Evolutionary conservation across 2,113 vertebrate genomes (phyloP).

Genomic region (Uropsilus gracilis): DNA sequence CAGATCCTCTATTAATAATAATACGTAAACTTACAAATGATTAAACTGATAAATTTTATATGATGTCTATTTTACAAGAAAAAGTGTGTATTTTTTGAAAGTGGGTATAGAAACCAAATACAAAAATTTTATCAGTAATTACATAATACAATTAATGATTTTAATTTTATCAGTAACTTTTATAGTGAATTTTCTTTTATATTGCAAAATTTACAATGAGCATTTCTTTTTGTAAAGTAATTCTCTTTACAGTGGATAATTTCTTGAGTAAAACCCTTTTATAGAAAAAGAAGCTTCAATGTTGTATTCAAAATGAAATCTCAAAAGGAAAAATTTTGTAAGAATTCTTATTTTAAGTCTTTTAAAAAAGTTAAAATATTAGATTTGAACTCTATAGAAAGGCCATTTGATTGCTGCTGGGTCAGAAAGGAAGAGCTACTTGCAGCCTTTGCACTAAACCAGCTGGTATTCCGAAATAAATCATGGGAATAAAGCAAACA

Average conservation of each 20-base stretch:
- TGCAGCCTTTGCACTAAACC: neutral
- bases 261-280: constrained; percentile 9
- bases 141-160: constrained; percentile 6
- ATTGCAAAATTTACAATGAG: neutral
- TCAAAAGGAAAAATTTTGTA: neutral
- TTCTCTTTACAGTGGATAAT: constrained; percentile 23
- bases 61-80: neutral
- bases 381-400: constrained; percentile 36
- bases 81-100: neutral
- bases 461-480: constrained; percentile 28
- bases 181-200: neutral
- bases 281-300: neutral
- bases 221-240: neutral
- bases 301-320: constrained; percentile 47
- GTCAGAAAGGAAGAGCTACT: neutral
- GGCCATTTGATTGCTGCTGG: constrained; percentile 4
- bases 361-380: constrained; percentile 27
- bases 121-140: neutral
- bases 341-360: neutral
- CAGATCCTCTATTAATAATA: too few relatives aligned
- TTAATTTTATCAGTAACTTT: constrained; percentile 37
- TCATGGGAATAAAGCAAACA: neutral
- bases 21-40: neutral
- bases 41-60: neutral
- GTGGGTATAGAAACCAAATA: neutral